Evolutionary conservation across 2,113 vertebrate genomes (phyloP).

Genomic region (Otocyon megalotis): DNA sequence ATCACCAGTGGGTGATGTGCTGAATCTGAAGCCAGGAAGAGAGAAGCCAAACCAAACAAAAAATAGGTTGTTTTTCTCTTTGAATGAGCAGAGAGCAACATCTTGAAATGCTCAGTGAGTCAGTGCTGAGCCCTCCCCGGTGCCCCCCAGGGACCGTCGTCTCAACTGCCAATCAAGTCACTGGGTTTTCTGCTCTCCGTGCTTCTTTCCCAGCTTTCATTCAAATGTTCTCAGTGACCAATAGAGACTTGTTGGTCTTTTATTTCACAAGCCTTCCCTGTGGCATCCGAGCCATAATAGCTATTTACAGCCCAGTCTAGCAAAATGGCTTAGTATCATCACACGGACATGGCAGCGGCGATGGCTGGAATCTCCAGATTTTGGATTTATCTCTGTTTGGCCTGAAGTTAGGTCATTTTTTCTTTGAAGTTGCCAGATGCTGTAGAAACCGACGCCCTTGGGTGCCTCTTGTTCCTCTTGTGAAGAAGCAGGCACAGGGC

Average conservation of each 20-base stretch:
- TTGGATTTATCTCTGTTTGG: neutral
- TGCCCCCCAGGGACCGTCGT: neutral
- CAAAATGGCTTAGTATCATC: neutral
- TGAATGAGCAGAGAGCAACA: neutral
- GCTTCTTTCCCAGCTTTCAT: conserved; percentile 8
- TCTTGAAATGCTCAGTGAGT: conserved; percentile 25
- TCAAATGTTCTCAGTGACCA: neutral
- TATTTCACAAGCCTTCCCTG: neutral
- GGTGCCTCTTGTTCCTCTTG: neutral
- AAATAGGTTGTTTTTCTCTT: neutral
- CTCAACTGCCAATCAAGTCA: neutral
- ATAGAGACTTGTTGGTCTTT: neutral
- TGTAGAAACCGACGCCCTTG: neutral
- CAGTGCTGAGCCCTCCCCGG: neutral
- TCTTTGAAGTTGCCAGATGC: neutral
- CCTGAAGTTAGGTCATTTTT: neutral
- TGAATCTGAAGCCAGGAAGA: conserved; percentile 55
- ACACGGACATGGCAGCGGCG: neutral
- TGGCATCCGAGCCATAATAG: neutral
- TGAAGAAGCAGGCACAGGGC: neutral
- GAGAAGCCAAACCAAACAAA: conserved; percentile 26
- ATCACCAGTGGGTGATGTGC: neutral
- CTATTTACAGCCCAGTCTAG: neutral
- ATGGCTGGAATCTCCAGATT: neutral
- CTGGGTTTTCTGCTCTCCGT: neutral